These are phyloP conservation scores for Trachurus trachurus DNA, from an alignment of 2,797 vertebrate species.

Conservation along the genomic window DNA sequence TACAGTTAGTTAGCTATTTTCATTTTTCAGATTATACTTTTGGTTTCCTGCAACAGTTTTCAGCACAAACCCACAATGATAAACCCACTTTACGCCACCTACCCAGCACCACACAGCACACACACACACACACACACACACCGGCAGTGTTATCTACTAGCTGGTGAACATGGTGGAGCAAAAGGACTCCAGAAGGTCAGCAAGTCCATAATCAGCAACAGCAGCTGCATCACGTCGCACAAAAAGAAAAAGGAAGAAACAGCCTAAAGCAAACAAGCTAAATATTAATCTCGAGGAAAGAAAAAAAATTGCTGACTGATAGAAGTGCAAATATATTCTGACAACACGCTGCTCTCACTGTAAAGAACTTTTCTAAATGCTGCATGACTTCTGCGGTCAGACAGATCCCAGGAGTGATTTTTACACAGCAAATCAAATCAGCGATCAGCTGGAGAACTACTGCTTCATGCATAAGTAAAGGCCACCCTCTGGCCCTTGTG, in stretches of 20 bases:
- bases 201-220: background rate
- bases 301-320: slow-evolving; percentile 8
- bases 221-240: slow-evolving; percentile 2
- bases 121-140: background rate
- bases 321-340: slow-evolving; percentile 21
- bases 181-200: background rate
- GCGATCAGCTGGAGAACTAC: slow-evolving; percentile 68
- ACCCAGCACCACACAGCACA: background rate
- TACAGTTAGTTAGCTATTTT: too few relatives aligned
- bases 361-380: background rate
- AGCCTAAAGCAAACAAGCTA: slow-evolving; percentile 6
- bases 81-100: background rate
- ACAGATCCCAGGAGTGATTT: slow-evolving; percentile 40
- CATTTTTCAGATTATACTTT: background rate
- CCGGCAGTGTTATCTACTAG: background rate
- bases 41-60: background rate
- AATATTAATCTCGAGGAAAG: background rate
- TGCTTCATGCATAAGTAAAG: slow-evolving; percentile 75
- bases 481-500: slow-evolving; percentile 30
- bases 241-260: slow-evolving; percentile 3
- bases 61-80: background rate
- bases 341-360: slow-evolving; percentile 27
- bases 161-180: background rate
- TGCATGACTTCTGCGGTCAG: slow-evolving; percentile 20
- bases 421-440: slow-evolving; percentile 66